phyloP scores from a whole-genome alignment of 2,888 invertebrate species.

The Diogma glabrata region DNA sequence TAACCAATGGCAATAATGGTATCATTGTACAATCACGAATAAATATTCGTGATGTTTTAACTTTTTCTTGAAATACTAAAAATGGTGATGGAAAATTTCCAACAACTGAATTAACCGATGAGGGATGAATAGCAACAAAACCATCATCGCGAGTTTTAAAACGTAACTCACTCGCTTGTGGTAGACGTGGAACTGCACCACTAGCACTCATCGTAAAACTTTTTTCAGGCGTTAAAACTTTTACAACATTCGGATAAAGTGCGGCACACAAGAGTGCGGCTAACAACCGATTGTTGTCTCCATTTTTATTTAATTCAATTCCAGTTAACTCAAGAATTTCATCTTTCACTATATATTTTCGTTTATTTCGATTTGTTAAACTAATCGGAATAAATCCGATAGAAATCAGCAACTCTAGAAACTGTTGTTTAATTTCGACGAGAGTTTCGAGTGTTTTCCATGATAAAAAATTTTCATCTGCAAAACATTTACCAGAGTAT shows the following conservation, averaged over 20 bases:
- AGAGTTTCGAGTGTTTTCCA: constrained; percentile 70
- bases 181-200: constrained; percentile 62
- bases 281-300: constrained; percentile 60
- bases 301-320: constrained; percentile 54
- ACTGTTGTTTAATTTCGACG: constrained; percentile 75
- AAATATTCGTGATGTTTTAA: constrained; percentile 66
- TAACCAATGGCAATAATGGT: constrained; percentile 57
- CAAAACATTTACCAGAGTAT: constrained; percentile 64
- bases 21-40: constrained; percentile 74
- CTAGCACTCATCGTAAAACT: constrained; percentile 59
- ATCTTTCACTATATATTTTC: constrained; percentile 45
- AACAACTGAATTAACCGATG: constrained; percentile 57
- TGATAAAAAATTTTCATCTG: constrained; percentile 74
- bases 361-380: constrained; percentile 41
- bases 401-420: constrained; percentile 59
- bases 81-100: constrained; percentile 61
- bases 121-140: constrained; percentile 62
- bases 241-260: constrained; percentile 83
- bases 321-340: constrained; percentile 50
- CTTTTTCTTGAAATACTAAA: constrained; percentile 71
- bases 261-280: constrained; percentile 83
- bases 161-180: constrained; percentile 56
- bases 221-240: constrained; percentile 66
- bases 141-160: constrained; percentile 67
- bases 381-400: constrained; percentile 68